Percentiles rank a stretch among this genome's conserved stretches.
These are phyloP conservation scores for Brachirus orientalis DNA, from an alignment of 2,113 vertebrate genomes.

Conservation along the genomic window DNA sequence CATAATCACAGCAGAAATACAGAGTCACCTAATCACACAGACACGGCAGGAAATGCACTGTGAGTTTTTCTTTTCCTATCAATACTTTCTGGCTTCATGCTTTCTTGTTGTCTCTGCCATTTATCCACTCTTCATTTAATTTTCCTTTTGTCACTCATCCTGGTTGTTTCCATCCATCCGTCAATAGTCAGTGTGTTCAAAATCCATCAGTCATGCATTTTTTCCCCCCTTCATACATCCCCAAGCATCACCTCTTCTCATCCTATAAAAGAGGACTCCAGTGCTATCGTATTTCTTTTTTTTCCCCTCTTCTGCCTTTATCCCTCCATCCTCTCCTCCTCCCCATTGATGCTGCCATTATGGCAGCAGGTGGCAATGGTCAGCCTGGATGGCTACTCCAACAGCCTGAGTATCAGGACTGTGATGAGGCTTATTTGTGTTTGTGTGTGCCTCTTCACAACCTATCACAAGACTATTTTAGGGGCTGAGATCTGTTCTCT, in stretches of 20 bases:
- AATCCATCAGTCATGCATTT: constrained; percentile 17
- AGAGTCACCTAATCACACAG: constrained; percentile 51
- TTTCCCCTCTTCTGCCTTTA: background rate
- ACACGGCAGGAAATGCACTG: constrained; percentile 32
- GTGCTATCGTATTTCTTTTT: constrained; percentile 15
- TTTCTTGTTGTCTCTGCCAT: constrained; percentile 24
- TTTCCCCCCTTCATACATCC: constrained; percentile 6
- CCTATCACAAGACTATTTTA: constrained; percentile 55
- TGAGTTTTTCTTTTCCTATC: constrained; percentile 3
- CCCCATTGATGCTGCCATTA: constrained; percentile 33
- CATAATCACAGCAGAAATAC: constrained; percentile 43
- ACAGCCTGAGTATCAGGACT: constrained; percentile 12
- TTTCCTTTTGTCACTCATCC: constrained; percentile 38
- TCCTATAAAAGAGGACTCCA: constrained; percentile 12
- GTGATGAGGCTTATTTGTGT: constrained; percentile 26
- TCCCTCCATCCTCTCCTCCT: constrained; percentile 16
- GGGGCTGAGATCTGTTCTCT: constrained; percentile 50
- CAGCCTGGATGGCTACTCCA: constrained; percentile 29
- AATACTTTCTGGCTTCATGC: constrained; percentile 5
- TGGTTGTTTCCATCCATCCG: constrained; percentile 17
- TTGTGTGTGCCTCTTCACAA: constrained; percentile 1
- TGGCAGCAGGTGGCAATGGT: constrained; percentile 37
- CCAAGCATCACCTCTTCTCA: constrained; percentile 22
- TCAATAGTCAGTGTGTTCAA: constrained; percentile 39
- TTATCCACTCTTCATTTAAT: constrained; percentile 35